Base-by-base conservation (phyloP, 2,113 vertebrate species). In the Catagonus wagneri region DNA sequence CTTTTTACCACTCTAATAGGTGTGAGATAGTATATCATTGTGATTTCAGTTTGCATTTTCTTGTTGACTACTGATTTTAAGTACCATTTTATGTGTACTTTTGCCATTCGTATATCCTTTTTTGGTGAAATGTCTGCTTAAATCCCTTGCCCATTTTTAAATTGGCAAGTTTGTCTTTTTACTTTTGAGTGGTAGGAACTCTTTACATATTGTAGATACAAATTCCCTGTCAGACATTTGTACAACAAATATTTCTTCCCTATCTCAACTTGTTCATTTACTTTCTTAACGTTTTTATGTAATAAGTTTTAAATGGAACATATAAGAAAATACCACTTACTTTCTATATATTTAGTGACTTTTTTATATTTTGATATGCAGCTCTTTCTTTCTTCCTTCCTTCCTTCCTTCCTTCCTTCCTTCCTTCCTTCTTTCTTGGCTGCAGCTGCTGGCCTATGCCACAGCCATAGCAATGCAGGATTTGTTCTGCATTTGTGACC, bases 11-110 rank as follows among this genome's bases (percentile, higher is more conserved):
- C 50, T 63, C 3, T 54, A 75, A 13, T 79, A 32, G n/a, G 36
- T 60, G 11, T 88, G 22, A 61, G 63, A 65, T 14, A 36, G 7
- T 61, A 61, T 52, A 29, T 34, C 61, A 34, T 63, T 50, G 2
- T 89, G n/a, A 81, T 84, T 89, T 93, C 36, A 29, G 54, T 68
- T 88, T 92, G 36, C 8, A 50, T 89, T 84, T 94, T 94, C 32
- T 78, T 72, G 13, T 75, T 83, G 15, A 87, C n/a, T 50, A 78
- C 56, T 76, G n/a, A 54, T 54, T 63, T 71, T 61, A 50, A 80
- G 2, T 7, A 75, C 50, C 6, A 69, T 76, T 76, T 83, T 54
- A 54, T 61, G 52, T 90, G 29, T 6, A 3, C 50, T 93, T 56
- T 90, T 22, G 0, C 32, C 52, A 52, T 61, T 54, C 29, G 34